These are phyloP conservation scores for Drosophila colorata DNA, from an alignment of 2,888 invertebrate species.

Conservation along the genomic window DNA sequence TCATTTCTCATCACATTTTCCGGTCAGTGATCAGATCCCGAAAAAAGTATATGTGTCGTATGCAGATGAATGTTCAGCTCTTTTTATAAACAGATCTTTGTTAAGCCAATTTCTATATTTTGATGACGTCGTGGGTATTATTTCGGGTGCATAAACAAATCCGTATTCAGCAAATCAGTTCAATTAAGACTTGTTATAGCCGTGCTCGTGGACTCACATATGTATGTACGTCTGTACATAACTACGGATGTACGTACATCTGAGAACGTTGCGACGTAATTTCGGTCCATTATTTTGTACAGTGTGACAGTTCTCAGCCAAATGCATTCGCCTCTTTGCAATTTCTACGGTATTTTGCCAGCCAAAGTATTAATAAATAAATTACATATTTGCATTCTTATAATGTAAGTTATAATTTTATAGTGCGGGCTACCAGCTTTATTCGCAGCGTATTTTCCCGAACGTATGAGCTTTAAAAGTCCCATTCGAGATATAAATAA, in stretches of 20 bases:
- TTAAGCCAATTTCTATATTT: slow-evolving; percentile 11
- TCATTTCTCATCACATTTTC: slow-evolving; percentile 29
- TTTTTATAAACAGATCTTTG: slow-evolving; percentile 11
- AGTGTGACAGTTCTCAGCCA: slow-evolving; percentile 6
- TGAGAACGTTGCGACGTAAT: slow-evolving; percentile 48
- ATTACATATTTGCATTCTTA: background rate
- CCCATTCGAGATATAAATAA: slow-evolving; percentile 18
- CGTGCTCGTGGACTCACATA: slow-evolving; percentile 1
- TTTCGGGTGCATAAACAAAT: slow-evolving; percentile 28
- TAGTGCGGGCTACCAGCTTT: background rate
- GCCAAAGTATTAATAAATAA: slow-evolving; percentile 10
- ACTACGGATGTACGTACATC: slow-evolving; percentile 16
- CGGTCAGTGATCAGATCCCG: slow-evolving; percentile 53
- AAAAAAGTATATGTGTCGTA: background rate
- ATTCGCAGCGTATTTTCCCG: slow-evolving; percentile 22
- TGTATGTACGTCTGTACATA: background rate
- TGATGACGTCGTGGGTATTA: slow-evolving; percentile 10
- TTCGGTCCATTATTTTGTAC: slow-evolving; percentile 29
- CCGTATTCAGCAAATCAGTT: slow-evolving; percentile 62
- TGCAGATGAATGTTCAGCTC: slow-evolving; percentile 12
- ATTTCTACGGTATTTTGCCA: background rate
- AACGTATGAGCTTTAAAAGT: background rate
- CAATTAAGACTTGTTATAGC: slow-evolving; percentile 65
- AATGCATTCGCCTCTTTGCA: background rate
- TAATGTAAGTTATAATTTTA: background rate